Percentiles rank a stretch among this genome's conserved stretches.
Evolutionary conservation across 2,797 vertebrate genomes (phyloP).

Genomic region (Scolopax rusticola): DNA sequence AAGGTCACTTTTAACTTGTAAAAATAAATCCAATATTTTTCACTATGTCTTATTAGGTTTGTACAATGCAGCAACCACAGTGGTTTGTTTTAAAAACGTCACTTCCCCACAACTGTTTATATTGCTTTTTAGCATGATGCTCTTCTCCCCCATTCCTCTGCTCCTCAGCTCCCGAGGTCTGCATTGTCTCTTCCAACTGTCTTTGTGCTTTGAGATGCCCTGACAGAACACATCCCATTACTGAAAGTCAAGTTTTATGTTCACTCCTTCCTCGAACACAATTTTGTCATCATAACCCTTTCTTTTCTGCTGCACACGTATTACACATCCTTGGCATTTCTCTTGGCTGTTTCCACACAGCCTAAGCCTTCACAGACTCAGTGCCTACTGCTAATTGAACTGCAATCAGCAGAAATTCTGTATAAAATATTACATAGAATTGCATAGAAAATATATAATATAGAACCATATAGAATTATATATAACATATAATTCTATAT

Average conservation of each 20-base stretch:
- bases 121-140: slow-evolving; percentile 47
- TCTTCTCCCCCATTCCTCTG: neutral
- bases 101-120: slow-evolving; percentile 59
- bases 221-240: rapidly evolving
- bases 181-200: neutral
- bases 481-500: too few species aligned
- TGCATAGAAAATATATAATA: too few species aligned
- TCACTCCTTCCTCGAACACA: neutral
- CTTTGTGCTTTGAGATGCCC: neutral
- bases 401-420: neutral
- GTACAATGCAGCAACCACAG: slow-evolving; percentile 77
- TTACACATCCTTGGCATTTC: neutral
- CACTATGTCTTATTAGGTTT: slow-evolving; percentile 83
- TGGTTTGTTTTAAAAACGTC: slow-evolving; percentile 58
- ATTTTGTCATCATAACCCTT: neutral
- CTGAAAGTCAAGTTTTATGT: neutral
- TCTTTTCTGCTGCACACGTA: neutral
- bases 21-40: slow-evolving; percentile 86
- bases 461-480: too few species aligned
- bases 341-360: neutral
- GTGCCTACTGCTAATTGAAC: neutral
- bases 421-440: too few species aligned
- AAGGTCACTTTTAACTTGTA: slow-evolving; percentile 83
- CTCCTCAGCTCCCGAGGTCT: neutral
- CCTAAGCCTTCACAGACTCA: neutral